phyloP scores from a whole-genome alignment of 2,113 vertebrate genomes.

The Tachysurus fulvidraco region DNA sequence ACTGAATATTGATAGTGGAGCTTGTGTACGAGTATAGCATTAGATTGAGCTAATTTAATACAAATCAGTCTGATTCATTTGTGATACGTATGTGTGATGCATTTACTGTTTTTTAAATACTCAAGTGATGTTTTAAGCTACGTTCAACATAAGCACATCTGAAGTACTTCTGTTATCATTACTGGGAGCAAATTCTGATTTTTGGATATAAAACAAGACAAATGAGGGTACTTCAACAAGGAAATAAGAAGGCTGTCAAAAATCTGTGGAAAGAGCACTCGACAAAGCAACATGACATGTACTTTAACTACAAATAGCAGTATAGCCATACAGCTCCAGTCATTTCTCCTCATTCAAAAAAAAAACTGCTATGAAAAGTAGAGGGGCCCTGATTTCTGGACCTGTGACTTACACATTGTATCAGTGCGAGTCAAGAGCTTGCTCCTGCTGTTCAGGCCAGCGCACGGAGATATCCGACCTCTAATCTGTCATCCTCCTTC shows the following conservation, averaged over 20 bases:
- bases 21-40: not conserved
- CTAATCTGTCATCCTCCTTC: not conserved
- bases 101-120: not conserved
- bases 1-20: not conserved
- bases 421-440: not conserved
- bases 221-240: not conserved
- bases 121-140: not conserved
- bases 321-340: not conserved
- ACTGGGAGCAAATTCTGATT: not conserved
- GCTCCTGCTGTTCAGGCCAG: slow-evolving; percentile 56
- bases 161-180: not conserved
- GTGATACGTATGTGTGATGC: not conserved
- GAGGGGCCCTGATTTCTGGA: not conserved
- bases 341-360: not conserved
- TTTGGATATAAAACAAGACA: not conserved
- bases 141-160: not conserved
- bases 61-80: too few relatives aligned
- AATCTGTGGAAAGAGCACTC: slow-evolving; percentile 1
- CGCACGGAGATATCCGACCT: slow-evolving; percentile 30
- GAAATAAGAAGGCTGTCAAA: slow-evolving; percentile 1
- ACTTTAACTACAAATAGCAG: slow-evolving; percentile 8
- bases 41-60: not conserved
- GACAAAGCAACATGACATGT: not conserved
- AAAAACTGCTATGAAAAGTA: not conserved
- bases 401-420: not conserved